These are phyloP conservation scores for Eupithecia subumbrata DNA, from an alignment of 2,888 invertebrate species.

Conservation along the genomic window DNA sequence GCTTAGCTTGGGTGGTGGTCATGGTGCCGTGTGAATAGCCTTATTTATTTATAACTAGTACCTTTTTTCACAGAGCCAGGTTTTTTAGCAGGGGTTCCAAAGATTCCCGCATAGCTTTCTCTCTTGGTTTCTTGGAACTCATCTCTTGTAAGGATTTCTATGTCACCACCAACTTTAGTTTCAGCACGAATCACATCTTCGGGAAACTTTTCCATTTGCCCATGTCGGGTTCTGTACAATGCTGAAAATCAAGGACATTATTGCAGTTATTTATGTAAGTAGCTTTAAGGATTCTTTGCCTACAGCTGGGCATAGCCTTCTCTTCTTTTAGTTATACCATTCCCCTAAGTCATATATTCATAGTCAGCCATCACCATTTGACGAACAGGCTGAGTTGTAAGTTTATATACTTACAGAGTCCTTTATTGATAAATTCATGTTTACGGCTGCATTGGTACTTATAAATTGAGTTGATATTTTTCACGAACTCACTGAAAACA, in stretches of 20 bases:
- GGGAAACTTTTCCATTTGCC: conserved; percentile 91
- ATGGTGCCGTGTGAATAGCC: background rate
- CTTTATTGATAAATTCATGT: conserved; percentile 92
- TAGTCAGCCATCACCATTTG: background rate
- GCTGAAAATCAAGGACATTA: conserved; percentile 65
- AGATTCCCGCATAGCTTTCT: conserved; percentile 76
- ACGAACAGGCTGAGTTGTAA: background rate
- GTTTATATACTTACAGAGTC: conserved; percentile 86
- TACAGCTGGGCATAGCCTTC: background rate
- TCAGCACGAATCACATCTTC: conserved; percentile 90
- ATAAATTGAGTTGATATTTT: conserved; percentile 87
- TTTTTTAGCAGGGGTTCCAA: conserved; percentile 70
- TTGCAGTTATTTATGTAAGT: background rate
- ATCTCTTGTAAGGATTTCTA: conserved; percentile 86
- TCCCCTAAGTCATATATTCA: background rate
- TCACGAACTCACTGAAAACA: conserved; percentile 90
- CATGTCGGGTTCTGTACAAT: conserved; percentile 85
- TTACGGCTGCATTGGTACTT: conserved; percentile 91
- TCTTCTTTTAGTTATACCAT: background rate
- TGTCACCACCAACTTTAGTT: conserved; percentile 87
- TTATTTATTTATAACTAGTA: conserved; percentile 39
- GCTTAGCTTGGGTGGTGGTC: background rate
- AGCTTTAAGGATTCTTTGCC: background rate
- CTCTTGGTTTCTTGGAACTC: conserved; percentile 78
- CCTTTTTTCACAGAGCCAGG: conserved; percentile 67